Conservation (phyloP, 2,113 vertebrate species). For the Arvicanthis niloticus region DNA sequence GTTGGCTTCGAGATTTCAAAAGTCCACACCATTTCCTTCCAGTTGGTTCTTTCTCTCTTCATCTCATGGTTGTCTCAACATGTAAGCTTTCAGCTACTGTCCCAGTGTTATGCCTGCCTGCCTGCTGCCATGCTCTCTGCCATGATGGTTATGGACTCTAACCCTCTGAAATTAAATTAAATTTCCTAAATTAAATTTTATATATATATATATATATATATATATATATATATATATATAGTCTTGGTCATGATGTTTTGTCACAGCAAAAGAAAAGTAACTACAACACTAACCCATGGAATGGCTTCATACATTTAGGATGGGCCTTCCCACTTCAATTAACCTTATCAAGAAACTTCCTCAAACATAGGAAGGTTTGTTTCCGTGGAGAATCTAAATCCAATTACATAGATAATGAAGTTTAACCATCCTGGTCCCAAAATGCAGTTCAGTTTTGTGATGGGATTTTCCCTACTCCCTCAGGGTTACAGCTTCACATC, state of each 20-base stretch:
- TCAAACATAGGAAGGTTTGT: background rate
- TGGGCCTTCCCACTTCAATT: too few species aligned
- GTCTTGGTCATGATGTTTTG: background rate
- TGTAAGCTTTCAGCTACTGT: background rate
- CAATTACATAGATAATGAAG: background rate
- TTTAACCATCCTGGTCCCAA: background rate
- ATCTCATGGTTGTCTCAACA: background rate
- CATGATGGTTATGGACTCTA: background rate
- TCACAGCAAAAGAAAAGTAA: background rate
- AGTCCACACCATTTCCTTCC: background rate
- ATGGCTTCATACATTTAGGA: background rate
- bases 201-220: too few species aligned
- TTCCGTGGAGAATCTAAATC: background rate
- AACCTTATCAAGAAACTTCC: background rate
- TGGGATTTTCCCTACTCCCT: background rate
- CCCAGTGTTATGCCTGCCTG: background rate
- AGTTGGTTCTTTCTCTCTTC: background rate
- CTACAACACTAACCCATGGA: background rate
- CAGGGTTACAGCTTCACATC: background rate
- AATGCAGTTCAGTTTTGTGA: background rate
- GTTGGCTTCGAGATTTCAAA: background rate
- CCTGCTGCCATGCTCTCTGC: background rate
- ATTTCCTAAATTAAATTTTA: background rate
- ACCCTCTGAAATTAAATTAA: background rate
- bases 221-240: too few species aligned